Evolutionary conservation across 2,797 vertebrate species (phyloP).

Genomic region (Schizopygopsis pylzovi): DNA sequence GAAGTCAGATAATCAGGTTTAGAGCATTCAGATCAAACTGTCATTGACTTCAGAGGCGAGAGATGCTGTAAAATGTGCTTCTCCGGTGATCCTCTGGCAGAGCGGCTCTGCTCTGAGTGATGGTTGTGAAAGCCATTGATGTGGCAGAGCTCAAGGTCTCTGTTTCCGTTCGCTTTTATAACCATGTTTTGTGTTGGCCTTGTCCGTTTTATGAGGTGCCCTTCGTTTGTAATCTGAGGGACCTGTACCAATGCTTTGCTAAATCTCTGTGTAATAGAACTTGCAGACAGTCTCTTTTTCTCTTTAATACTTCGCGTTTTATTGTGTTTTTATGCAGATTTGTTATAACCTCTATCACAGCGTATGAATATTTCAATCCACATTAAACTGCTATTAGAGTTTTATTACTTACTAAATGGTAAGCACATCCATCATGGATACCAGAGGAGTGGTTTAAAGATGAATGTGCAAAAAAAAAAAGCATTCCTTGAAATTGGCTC

Average conservation of each 20-base stretch:
- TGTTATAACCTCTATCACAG: conserved; percentile 26
- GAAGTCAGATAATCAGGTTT: conserved; percentile 2
- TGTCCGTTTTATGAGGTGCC: conserved; percentile 10
- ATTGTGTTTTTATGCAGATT: conserved; percentile 25
- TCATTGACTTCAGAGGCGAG: background rate
- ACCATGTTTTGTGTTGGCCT: conserved; percentile 42
- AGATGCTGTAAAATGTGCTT: conserved; percentile 11
- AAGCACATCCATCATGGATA: conserved; percentile 70
- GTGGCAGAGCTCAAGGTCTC: conserved; percentile 34
- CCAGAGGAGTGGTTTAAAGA: conserved; percentile 1
- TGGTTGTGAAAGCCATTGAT: conserved; percentile 22
- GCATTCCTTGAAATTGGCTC: conserved; percentile 44
- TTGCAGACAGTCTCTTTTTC: background rate
- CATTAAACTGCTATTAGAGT: conserved; percentile 41
- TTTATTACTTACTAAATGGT: conserved; percentile 69
- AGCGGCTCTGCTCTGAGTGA: conserved; percentile 8
- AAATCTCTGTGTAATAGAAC: background rate
- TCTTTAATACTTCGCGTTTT: background rate
- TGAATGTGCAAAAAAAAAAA: conserved; percentile 36
- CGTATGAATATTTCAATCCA: conserved; percentile 49
- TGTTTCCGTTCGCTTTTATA: conserved; percentile 12
- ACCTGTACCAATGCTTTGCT: background rate
- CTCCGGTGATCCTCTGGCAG: background rate
- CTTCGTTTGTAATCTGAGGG: conserved; percentile 13
- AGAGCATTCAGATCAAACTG: conserved; percentile 6